Base-by-base conservation (phyloP, 2,113 vertebrate species). In the Percopsis transmontana region DNA sequence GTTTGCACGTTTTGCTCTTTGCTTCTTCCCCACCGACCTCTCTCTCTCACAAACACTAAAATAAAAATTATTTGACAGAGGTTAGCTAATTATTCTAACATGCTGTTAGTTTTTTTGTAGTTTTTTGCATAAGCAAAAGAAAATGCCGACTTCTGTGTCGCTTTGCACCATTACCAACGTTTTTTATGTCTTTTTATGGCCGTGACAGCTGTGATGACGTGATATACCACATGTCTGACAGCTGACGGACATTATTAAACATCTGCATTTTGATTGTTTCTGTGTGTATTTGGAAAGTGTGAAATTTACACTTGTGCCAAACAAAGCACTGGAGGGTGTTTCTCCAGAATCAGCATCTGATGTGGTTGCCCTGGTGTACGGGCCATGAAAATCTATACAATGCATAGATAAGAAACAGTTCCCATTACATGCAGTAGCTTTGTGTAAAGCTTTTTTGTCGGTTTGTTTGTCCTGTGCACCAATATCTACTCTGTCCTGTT, bases 51-150 rank as follows among this genome's bases (percentile, higher is more conserved):
- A 44, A 71, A 58, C 16, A 2, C 40, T 66, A 52, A 74, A 64
- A 67, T 83, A 77, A 61, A 61, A 81, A 83, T 72, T 66, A 72
- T 81, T 79, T 80, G 68, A n/a, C n/a, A n/a, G n/a, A n/a, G 73
- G 63, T 71, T 62, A 14, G 64, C 51, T 80, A 82, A 84, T 85
- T 80, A 83, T 80, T 66, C 56, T 41, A 58, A 65, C 80, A 80
- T 82, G 85, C 69, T 67, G 73, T 74, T 83, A 65, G 21, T 57
- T 60, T 3, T 56, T 40, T 58, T 5, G 13, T 50, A 54, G 18
- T 10, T 18, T 21, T 54, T 20, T 33, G n/a, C 61, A n/a, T 27
- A 14, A 0, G 13, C 19, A 20, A 19, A 57, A 62, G 64, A 70
- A 55, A 51, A 48, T 5, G 15, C 23, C n/a, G 20, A 19, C 56